Evolutionary conservation across 2,797 vertebrate genomes (phyloP).

Genomic region (Morus bassanus): DNA sequence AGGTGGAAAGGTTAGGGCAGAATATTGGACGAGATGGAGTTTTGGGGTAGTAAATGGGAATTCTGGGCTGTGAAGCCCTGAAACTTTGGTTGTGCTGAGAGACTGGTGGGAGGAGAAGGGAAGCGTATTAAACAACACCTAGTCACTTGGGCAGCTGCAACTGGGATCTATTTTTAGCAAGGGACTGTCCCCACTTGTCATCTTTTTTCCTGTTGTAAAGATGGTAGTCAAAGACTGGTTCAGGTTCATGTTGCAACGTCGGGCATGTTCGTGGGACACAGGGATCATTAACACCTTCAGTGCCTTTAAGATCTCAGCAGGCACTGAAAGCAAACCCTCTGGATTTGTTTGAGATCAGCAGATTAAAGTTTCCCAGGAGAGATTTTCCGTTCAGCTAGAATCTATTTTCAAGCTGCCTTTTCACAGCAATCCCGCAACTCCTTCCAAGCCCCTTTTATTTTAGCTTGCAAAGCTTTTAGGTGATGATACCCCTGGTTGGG

Average conservation of each 20-base stretch:
- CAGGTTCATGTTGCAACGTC: neutral
- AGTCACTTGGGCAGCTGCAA: neutral
- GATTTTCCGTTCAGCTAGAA: neutral
- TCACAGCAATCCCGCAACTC: neutral
- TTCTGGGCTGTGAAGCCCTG: neutral
- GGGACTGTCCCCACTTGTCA: neutral
- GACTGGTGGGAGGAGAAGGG: neutral
- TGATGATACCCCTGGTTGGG: neutral
- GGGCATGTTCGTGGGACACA: neutral
- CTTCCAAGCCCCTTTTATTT: constrained; percentile 19
- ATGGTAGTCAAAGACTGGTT: neutral
- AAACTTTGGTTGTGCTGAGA: neutral
- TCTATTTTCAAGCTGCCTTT: constrained; percentile 29
- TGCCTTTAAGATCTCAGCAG: neutral
- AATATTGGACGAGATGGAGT: neutral
- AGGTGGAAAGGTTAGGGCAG: neutral
- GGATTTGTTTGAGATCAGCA: neutral
- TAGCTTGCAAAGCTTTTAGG: constrained; percentile 10
- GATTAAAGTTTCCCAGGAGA: neutral
- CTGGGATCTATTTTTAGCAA: neutral
- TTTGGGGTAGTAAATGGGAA: neutral
- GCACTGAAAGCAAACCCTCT: neutral
- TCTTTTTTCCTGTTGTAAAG: neutral
- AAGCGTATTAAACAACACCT: neutral
- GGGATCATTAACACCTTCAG: neutral